Conservation (phyloP, 2,113 vertebrate species). For the Antechinus flavipes region DNA sequence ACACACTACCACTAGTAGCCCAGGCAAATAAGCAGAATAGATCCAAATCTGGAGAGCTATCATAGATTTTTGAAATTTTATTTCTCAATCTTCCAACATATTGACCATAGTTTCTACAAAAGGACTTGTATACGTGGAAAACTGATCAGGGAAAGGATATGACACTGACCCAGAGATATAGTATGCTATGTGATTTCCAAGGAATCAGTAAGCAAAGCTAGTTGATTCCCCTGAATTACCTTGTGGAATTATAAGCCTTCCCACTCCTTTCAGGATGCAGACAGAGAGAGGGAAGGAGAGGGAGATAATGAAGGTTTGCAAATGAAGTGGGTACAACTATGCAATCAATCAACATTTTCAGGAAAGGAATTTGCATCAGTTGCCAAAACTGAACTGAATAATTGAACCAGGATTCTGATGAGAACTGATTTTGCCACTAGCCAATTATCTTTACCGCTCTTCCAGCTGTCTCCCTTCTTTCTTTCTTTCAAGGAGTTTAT, state of each 20-base stretch:
- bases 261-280: constrained; percentile 74
- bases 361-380: constrained; percentile 79
- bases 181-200: constrained; percentile 62
- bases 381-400: constrained; percentile 83
- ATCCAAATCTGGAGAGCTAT: neutral
- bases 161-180: constrained; percentile 51
- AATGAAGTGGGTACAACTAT: constrained; percentile 80
- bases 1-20: neutral
- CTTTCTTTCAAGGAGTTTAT: constrained; percentile 62
- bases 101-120: neutral
- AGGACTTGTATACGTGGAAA: constrained; percentile 40
- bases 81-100: neutral
- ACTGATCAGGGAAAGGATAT: constrained; percentile 46
- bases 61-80: neutral
- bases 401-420: constrained; percentile 84
- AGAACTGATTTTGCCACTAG: constrained; percentile 81
- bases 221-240: constrained; percentile 81
- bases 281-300: constrained; percentile 78
- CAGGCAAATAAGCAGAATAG: neutral
- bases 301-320: constrained; percentile 82
- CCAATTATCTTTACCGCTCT: constrained; percentile 80
- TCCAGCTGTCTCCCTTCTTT: constrained; percentile 80
- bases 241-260: constrained; percentile 71
- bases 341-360: constrained; percentile 83
- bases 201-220: constrained; percentile 51